Base-by-base conservation (phyloP, 1,140 invertebrate species). In the Panagrolaimus sp. region DNA sequence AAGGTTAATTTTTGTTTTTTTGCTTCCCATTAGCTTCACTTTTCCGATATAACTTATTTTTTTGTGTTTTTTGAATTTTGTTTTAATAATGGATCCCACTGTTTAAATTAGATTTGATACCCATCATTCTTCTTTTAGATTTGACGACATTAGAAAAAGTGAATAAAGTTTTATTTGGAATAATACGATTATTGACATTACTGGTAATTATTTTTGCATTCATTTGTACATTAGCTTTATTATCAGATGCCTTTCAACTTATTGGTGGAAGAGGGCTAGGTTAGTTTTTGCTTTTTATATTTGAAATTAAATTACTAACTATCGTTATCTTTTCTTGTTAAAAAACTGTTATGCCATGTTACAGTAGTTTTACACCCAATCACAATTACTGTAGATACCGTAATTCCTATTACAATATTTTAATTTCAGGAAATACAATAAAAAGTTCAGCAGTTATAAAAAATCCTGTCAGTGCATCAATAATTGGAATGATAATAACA, bases 181-280 rank as follows among this genome's bases (percentile, higher is more conserved):
- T 58, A 26, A 28, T 28, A n/a, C 52, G 52, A 4, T 58, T 58
- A n/a, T 58, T 21, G 2, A 21, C 28, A 14, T 21, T 58, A 17
- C 12, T 58, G 48, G 2, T 58, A 28, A 58, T 58, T 2, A 58
- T 58, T n/a, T 58, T 58, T 21, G 3, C 28, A 28, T 58, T 58
- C 17, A 58, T 58, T 24, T 58, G 52, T 58, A 58, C 52, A 58
- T 58, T 58, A 28, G 15, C 21, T 9, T 58, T 58, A 2, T 26
- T 58, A 21, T 58, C 52, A 28, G 28, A 12, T 21, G 15, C 52
- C 12, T 58, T 58, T 58, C 21, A 58, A 14, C 52, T 58, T 58
- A 58, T 58, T 58, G 52, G 52, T 58, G 52, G 52, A 58, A n/a
- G 17, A 14, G 52, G 52, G 1, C 10, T 58, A 21, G 17, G 52